phyloP scores from a whole-genome alignment of 2,797 vertebrate genomes.

The Forpus xanthops region DNA sequence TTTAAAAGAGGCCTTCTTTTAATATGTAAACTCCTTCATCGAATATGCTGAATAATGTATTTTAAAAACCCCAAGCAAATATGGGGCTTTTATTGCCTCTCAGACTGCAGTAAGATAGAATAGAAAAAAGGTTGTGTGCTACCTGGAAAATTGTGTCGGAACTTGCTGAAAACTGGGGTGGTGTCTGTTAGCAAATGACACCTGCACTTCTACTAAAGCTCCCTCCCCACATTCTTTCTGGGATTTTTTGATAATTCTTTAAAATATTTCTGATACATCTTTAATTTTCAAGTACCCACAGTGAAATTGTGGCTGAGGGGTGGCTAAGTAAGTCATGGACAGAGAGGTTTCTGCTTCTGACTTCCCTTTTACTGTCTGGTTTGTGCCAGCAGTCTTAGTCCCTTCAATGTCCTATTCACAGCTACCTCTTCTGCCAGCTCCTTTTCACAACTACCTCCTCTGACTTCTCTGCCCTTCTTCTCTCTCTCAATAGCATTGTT shows the following conservation, averaged over 20 bases:
- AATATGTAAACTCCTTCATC: background rate
- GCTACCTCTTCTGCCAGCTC: background rate
- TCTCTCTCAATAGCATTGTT: background rate
- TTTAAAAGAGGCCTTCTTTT: background rate
- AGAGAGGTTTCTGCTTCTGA: background rate
- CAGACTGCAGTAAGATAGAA: background rate
- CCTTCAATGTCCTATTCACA: background rate
- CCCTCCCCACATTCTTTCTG: background rate
- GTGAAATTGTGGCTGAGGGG: background rate
- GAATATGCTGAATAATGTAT: background rate
- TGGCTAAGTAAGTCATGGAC: background rate
- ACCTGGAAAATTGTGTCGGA: background rate
- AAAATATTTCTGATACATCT: background rate
- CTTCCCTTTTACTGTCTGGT: background rate
- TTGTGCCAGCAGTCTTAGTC: background rate
- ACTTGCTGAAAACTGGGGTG: background rate
- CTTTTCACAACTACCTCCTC: background rate
- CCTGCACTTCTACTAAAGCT: background rate
- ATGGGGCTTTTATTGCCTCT: background rate
- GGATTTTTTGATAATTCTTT: background rate
- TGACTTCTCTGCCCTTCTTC: background rate
- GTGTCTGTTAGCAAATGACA: background rate
- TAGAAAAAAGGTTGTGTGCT: background rate
- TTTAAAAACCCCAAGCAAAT: background rate
- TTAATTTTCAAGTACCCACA: background rate